Base-by-base conservation (phyloP, 2,888 invertebrate genomes). In the Chymomyza caudatula region DNA sequence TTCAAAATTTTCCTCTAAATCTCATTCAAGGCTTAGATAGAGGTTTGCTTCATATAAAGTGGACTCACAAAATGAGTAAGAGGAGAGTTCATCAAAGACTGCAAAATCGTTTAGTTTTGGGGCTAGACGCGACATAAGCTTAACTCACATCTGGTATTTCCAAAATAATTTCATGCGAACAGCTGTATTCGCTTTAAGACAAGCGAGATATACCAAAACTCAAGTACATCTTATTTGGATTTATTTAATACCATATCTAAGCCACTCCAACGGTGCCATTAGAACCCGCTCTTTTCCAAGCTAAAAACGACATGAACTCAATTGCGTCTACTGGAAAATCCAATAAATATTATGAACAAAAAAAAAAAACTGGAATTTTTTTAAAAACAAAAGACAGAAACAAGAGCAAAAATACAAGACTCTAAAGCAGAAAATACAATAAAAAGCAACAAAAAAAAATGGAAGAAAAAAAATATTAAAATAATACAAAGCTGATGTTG, bases 321-420 rank as follows among this genome's bases (percentile, higher is more conserved):
- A 37, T 37, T 37, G 29, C 11, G 29, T 37, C 29, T 37, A 37
- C 11, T 37, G 37, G 44, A 62, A 62, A 72, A 86, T 84, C 82
- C 76, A 81, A 80, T 80, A 80, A 77, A 83, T 79, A 87, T 80
- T 87, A 85, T 77, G 71, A 85, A 83, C 73, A 69, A 65, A 64
- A 54, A 84, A 65, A 61, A 47, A 22, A 43, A 17, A 8, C 64
- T 37, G 59, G 69, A 78, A 60, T 11, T 11, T 37, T 37, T 37
- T 11, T 61, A 80, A 67, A 67, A 80, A 68, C 70, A 71, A 69
- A 51, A 66, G 60, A 65, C 37, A 57, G 19, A 85, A 75, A 82
- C 76, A 80, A 79, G 70, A 73, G 4, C 3, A 29, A 29, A 11
- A 4, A 29, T 29, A 11, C 6, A 29, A 29, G 29, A 29, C 29